These are phyloP conservation scores for Rapana venosa DNA, from an alignment of 2,888 invertebrate species.

Conservation along the genomic window DNA sequence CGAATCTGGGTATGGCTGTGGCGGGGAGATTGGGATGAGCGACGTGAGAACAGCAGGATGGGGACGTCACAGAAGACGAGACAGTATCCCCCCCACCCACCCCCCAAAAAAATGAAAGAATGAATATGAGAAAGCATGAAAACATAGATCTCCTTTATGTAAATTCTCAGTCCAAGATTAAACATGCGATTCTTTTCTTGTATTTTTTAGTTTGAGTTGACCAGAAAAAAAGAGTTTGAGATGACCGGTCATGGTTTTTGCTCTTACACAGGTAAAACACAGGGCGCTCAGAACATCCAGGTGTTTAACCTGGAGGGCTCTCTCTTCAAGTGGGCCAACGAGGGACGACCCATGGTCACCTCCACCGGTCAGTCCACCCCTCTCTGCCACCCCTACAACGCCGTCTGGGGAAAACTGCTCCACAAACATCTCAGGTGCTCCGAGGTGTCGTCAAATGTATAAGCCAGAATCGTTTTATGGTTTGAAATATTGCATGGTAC, in stretches of 20 bases:
- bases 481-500: background rate
- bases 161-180: no score
- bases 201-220: no score
- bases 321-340: constrained; percentile 77
- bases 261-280: background rate
- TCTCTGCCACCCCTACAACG: constrained; percentile 72
- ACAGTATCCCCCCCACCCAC: no score
- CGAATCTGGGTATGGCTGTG: no score
- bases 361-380: constrained; percentile 56
- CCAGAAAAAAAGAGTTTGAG: no score
- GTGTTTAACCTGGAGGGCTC: constrained; percentile 75
- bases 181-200: no score
- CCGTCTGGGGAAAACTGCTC: constrained; percentile 73
- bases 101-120: no score
- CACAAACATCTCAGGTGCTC: constrained; percentile 58
- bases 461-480: background rate
- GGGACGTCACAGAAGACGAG: no score
- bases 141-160: no score
- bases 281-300: constrained; percentile 33
- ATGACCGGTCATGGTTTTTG: background rate
- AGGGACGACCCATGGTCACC: constrained; percentile 72
- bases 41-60: no score
- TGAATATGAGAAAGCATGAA: no score
- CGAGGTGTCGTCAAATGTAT: constrained; percentile 22
- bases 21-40: no score